Conservation (phyloP, 2,797 vertebrate genomes). For the Poecile montanus region DNA sequence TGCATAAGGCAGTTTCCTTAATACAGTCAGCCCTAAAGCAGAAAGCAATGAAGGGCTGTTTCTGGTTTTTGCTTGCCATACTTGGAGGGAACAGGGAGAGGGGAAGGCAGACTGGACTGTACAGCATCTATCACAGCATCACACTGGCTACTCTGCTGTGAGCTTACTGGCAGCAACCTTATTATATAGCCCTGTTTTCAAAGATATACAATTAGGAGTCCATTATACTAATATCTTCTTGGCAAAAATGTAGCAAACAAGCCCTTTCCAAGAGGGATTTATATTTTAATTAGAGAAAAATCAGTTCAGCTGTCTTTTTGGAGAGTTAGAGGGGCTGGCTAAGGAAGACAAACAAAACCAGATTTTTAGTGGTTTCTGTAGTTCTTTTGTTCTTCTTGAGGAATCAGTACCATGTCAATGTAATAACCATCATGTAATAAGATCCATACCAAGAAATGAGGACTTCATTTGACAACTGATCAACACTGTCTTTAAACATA, state of each 20-base stretch:
- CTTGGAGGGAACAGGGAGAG: not conserved
- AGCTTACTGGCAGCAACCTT: not conserved
- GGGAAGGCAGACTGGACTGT: not conserved
- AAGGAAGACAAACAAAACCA: slow-evolving; percentile 53
- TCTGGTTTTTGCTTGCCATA: not conserved
- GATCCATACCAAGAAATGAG: not conserved
- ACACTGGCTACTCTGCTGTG: not conserved
- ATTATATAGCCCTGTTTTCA: not conserved
- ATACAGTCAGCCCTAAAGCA: slow-evolving; percentile 23
- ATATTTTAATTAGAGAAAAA: slow-evolving; percentile 62
- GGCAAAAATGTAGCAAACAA: slow-evolving; percentile 34
- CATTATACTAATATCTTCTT: slow-evolving; percentile 19
- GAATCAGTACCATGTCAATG: slow-evolving; percentile 17
- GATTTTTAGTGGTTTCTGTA: slow-evolving; percentile 55
- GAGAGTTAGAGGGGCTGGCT: slow-evolving; percentile 18
- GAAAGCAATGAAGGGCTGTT: not conserved
- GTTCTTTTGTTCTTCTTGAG: slow-evolving; percentile 57
- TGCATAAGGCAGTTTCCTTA: slow-evolving; percentile 32
- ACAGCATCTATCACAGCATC: not conserved
- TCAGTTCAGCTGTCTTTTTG: slow-evolving; percentile 21
- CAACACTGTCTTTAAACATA: not conserved
- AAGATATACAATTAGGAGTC: slow-evolving; percentile 48
- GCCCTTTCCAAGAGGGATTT: slow-evolving; percentile 1
- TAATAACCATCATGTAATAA: slow-evolving; percentile 19
- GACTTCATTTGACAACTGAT: slow-evolving; percentile 27